These are phyloP conservation scores for Chrosomus eos DNA, from an alignment of 2,797 vertebrate species.

Conservation along the genomic window DNA sequence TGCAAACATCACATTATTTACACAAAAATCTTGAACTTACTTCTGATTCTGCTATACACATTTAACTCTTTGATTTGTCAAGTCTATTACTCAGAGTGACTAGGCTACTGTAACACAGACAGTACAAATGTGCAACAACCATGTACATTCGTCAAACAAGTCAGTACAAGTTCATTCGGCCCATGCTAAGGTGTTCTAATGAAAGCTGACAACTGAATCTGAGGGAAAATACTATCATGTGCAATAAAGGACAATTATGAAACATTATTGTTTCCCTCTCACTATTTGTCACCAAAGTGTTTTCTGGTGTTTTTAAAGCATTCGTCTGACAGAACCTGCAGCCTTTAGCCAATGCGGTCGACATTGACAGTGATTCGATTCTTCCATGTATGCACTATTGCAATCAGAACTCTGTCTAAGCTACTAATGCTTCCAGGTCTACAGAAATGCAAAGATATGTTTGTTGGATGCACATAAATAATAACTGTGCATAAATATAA, in stretches of 20 bases:
- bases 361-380: conserved; percentile 80
- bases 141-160: background rate
- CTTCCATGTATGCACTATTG: background rate
- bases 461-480: background rate
- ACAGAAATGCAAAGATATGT: background rate
- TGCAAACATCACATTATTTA: background rate
- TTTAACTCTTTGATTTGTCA: background rate
- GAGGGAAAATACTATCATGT: background rate
- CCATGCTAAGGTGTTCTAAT: background rate
- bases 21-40: background rate
- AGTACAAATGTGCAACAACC: background rate
- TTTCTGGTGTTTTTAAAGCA: conserved; percentile 87
- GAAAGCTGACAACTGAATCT: background rate
- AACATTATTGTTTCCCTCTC: background rate
- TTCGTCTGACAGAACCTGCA: conserved; percentile 92
- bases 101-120: background rate
- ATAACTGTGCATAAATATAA: background rate
- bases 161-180: background rate
- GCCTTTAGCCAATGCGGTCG: conserved; percentile 88
- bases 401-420: background rate
- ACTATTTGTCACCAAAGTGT: conserved; percentile 84
- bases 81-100: background rate
- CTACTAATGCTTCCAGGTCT: background rate
- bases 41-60: background rate
- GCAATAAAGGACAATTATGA: background rate